phyloP scores from a whole-genome alignment of 2,797 vertebrate species.

The Podarcis lilfordi region DNA sequence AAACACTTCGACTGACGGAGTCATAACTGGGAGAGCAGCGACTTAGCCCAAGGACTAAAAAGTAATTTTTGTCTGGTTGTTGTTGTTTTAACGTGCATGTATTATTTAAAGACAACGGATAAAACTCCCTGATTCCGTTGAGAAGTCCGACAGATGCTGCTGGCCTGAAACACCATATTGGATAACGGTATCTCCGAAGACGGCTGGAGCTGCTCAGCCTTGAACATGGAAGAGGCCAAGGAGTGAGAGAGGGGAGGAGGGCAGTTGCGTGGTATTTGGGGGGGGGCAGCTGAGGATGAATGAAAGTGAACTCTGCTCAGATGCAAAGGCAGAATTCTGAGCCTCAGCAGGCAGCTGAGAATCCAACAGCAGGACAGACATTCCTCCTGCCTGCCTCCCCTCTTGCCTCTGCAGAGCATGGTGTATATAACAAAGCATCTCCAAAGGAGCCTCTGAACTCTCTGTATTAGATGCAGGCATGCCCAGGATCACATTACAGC shows the following conservation, averaged over 20 bases:
- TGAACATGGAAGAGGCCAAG: slow-evolving; percentile 52
- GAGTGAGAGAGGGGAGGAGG: background rate
- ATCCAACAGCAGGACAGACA: slow-evolving; percentile 1
- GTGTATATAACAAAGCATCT: background rate
- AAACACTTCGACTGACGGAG: background rate
- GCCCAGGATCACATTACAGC: background rate
- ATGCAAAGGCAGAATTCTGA: slow-evolving; percentile 59
- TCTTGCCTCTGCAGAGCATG: background rate
- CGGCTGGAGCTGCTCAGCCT: slow-evolving; percentile 54
- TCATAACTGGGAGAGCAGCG: slow-evolving; percentile 8
- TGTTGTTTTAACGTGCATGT: slow-evolving; percentile 23
- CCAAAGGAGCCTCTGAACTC: background rate
- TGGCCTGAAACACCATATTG: slow-evolving; percentile 50
- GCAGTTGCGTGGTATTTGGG: background rate
- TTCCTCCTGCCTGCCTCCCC: background rate
- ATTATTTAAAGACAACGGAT: slow-evolving; percentile 53
- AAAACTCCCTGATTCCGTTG: slow-evolving; percentile 55
- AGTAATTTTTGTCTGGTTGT: slow-evolving; percentile 30
- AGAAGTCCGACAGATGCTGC: slow-evolving; percentile 52
- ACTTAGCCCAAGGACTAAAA: slow-evolving; percentile 31
- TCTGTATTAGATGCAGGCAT: background rate
- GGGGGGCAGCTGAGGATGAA: slow-evolving; percentile 52
- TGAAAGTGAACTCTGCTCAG: slow-evolving; percentile 56
- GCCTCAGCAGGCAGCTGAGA: slow-evolving; percentile 64
- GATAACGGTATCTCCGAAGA: slow-evolving; percentile 68